A percentile compares a stretch with the other conserved stretches of the same genome.
These are phyloP conservation scores for Clusia tigrina DNA, from an alignment of 2,888 invertebrate species.

Conservation along the genomic window DNA sequence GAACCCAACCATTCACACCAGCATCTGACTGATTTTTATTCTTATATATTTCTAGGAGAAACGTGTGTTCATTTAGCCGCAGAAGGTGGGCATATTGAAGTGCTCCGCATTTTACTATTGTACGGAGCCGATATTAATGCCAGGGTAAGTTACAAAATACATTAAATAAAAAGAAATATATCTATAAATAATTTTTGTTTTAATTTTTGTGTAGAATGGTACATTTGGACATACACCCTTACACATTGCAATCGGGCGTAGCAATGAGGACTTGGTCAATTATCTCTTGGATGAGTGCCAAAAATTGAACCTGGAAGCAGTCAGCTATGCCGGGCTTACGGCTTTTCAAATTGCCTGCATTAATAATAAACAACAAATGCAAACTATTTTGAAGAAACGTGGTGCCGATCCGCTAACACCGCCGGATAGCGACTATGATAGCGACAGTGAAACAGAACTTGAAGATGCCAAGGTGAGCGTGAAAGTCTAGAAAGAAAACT, in stretches of 20 bases:
- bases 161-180: not conserved
- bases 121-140: slow-evolving; percentile 83
- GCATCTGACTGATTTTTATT: too few species aligned
- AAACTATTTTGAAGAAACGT: slow-evolving; percentile 55
- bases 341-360: slow-evolving; percentile 70
- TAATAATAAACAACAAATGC: slow-evolving; percentile 49
- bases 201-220: slow-evolving; percentile 70
- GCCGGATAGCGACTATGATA: slow-evolving; percentile 50
- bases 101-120: slow-evolving; percentile 74
- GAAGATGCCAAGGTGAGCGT: slow-evolving; percentile 68
- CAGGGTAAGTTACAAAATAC: slow-evolving; percentile 68
- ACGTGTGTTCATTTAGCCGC: not conserved
- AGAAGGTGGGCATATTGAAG: slow-evolving; percentile 69
- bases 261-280: slow-evolving; percentile 68
- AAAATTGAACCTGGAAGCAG: slow-evolving; percentile 66
- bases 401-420: slow-evolving; percentile 66
- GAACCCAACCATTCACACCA: too few species aligned
- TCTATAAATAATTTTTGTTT: slow-evolving; percentile 15
- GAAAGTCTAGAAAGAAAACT: slow-evolving; percentile 36
- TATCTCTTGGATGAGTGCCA: slow-evolving; percentile 71
- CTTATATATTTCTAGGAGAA: slow-evolving; percentile 52
- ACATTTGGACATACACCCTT: slow-evolving; percentile 77
- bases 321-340: slow-evolving; percentile 73
- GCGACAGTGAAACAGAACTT: slow-evolving; percentile 62
- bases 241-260: slow-evolving; percentile 75